These are phyloP conservation scores for Ceyx erithaca DNA, from an alignment of 2,797 vertebrate species.

Conservation along the genomic window DNA sequence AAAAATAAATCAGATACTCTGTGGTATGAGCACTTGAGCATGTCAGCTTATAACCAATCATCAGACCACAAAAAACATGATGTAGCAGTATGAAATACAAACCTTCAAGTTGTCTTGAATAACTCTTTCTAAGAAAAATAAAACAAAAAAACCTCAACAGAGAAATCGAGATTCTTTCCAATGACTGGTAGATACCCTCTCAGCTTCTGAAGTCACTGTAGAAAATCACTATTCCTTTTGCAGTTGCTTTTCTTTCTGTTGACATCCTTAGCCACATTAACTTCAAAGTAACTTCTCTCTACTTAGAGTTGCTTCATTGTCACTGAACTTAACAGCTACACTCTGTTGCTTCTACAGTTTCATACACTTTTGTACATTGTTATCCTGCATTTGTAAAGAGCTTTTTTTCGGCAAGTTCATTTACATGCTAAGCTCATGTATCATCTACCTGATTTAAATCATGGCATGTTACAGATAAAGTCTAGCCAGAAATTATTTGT, in stretches of 20 bases:
- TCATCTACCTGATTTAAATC: background rate
- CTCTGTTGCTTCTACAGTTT: background rate
- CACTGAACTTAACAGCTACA: background rate
- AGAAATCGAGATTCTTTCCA: background rate
- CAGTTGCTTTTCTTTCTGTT: background rate
- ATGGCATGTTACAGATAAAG: background rate
- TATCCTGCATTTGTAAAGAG: background rate
- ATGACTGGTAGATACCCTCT: background rate
- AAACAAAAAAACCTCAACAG: background rate
- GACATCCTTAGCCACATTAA: background rate
- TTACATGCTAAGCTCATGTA: background rate
- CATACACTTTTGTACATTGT: background rate
- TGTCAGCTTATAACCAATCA: background rate
- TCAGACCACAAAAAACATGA: background rate
- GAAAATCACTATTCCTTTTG: background rate
- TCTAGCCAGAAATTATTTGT: background rate
- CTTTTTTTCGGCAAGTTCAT: background rate
- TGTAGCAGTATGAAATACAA: background rate
- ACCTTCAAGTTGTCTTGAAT: background rate
- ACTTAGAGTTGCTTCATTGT: fast-evolving
- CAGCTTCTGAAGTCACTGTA: background rate
- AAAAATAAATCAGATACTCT: background rate
- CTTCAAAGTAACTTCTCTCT: background rate
- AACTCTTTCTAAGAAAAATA: background rate
- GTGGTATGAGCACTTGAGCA: background rate